Base-by-base conservation (phyloP, 2,113 vertebrate species). In the Passer domesticus region DNA sequence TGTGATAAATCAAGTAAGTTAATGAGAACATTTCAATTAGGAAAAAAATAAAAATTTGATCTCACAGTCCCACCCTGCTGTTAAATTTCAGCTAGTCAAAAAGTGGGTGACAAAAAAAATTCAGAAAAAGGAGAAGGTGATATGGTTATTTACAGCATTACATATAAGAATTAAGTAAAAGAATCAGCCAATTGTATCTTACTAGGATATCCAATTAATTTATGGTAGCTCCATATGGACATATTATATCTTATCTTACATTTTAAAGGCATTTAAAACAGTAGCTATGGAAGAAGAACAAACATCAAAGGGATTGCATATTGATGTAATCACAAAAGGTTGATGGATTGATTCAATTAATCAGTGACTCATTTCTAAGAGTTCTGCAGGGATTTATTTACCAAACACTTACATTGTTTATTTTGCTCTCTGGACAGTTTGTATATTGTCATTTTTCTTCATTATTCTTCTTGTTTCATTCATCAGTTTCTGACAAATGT, bases 281-380 rank as follows among this genome's bases (percentile, higher is more conserved):
- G 44, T 68, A 93, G 47, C 50, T 90, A 35, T 78, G 78, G 94
- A 84, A 75, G 55, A 94, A 93, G 67, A 90, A 81, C 62, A 93
- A 92, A 21, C 52, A 69, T 43, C 1, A 17, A 96, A 97, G 96
- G 90, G 79, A 91, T 88, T 94, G 82, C 68, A 97, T 96, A 97
- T 93, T 94, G 96, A 96, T 94, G 89, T 84, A 96, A 97, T 96
- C 95, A 95, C 79, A 92, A 95, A 95, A 92, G 89, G 83, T 95
- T 97, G 97, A 98, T 96, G 92, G 96, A 98, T 97, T 97, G 97
- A 97, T 97, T 97, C 97, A 97, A 97, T 98, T 97, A 98, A 97
- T 97, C 96, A 96, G 87, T 92, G 97, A 96, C 93, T 94, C 87
- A 93, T 97, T 96, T 94, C 94, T 95, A 95, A 97, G 94, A 96